phyloP scores from a whole-genome alignment of 2,113 vertebrate species.

The Peromyscus leucopus region DNA sequence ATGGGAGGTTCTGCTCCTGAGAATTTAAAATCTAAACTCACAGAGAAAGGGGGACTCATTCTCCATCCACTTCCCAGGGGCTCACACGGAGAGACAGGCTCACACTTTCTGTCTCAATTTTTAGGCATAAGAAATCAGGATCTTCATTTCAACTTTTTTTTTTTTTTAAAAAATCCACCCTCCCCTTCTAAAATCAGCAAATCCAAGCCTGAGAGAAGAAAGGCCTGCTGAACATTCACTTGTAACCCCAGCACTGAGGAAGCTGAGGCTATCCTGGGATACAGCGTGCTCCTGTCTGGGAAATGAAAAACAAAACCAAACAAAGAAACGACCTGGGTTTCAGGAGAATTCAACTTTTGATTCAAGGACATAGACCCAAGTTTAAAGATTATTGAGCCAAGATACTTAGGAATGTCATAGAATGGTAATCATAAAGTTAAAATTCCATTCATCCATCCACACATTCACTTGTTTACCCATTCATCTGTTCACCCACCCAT shows the following conservation, averaged over 20 bases:
- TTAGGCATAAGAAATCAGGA: not conserved
- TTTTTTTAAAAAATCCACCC: not conserved
- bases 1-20: not conserved
- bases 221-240: not conserved
- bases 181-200: constrained; percentile 9
- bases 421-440: not conserved
- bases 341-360: not conserved
- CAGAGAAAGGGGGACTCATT: not conserved
- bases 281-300: not conserved
- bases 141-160: not conserved
- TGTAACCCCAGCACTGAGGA: not conserved
- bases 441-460: not conserved
- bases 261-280: not conserved
- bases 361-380: not conserved
- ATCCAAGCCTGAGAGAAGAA: not conserved
- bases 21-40: not conserved
- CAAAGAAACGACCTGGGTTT: not conserved
- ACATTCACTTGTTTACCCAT: not conserved
- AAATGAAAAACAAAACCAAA: not conserved
- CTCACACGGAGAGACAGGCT: not conserved
- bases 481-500: rapidly evolving
- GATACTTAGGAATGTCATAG: not conserved
- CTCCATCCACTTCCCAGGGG: not conserved
- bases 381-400: not conserved
- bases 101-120: not conserved